Percentiles rank a stretch among this genome's conserved stretches.
Evolutionary conservation across 2,797 vertebrate species (phyloP).

Genomic region (Glyptemys insculpta): DNA sequence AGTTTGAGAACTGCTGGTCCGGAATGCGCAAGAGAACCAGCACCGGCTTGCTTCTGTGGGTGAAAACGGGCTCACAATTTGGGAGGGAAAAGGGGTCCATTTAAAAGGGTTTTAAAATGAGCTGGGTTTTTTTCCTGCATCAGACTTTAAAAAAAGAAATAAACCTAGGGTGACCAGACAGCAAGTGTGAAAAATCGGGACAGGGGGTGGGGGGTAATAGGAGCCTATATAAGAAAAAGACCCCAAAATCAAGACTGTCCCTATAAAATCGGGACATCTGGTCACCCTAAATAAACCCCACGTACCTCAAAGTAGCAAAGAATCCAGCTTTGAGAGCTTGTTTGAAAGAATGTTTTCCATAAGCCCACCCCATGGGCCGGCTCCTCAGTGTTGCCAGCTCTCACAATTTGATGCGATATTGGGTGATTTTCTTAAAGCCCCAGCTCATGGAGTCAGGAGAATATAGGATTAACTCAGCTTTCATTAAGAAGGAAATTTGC

Average conservation of each 20-base stretch:
- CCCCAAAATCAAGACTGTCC: no score
- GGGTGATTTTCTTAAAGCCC: not conserved
- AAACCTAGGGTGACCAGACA: no score
- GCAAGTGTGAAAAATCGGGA: no score
- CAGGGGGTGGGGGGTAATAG: no score
- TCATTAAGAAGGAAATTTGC: not conserved
- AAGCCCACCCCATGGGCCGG: not conserved
- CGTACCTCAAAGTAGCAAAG: not conserved
- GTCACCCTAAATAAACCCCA: no score
- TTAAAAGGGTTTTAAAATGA: no score
- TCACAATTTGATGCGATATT: not conserved
- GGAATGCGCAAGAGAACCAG: not conserved
- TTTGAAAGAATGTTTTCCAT: not conserved
- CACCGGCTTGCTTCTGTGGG: not conserved
- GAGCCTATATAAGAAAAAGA: no score
- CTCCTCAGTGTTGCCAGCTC: not conserved
- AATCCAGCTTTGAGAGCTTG: not conserved
- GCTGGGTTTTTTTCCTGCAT: not conserved
- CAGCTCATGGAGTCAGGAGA: not conserved
- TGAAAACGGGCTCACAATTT: not conserved
- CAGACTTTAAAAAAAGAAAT: not conserved
- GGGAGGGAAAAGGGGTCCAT: not conserved
- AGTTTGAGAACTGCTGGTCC: no score
- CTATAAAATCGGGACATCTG: no score
- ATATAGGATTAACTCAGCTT: not conserved